phyloP scores from a whole-genome alignment of 2,113 vertebrate species.

The Oncorhynchus tshawytscha region DNA sequence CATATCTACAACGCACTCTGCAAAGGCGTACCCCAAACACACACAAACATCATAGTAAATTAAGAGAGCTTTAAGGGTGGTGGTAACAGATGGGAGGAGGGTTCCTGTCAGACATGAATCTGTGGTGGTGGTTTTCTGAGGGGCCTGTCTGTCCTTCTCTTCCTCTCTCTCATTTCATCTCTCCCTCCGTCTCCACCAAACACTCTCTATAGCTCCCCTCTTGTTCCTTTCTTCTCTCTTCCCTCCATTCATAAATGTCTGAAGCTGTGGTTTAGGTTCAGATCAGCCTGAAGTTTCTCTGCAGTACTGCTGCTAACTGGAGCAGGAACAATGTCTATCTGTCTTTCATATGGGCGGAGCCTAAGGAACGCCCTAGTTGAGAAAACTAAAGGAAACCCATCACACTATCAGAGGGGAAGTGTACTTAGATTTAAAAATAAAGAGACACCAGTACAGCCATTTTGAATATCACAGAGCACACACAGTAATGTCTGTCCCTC shows the following conservation, averaged over 20 bases:
- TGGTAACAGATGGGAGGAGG: constrained; percentile 43
- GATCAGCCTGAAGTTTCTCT: too few species aligned
- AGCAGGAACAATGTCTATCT: constrained; percentile 50
- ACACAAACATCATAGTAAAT: constrained; percentile 17
- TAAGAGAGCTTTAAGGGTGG: constrained; percentile 42
- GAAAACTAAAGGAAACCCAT: constrained; percentile 72
- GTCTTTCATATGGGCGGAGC: constrained; percentile 62
- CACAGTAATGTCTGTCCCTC: too few species aligned
- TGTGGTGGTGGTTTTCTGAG: constrained; percentile 2
- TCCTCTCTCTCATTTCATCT: too few species aligned
- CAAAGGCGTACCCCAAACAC: constrained; percentile 11
- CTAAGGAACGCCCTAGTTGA: constrained; percentile 65
- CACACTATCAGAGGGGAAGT: constrained; percentile 68
- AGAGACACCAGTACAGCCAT: constrained; percentile 66
- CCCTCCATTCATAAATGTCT: too few species aligned
- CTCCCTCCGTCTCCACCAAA: too few species aligned
- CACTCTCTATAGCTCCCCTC: too few species aligned
- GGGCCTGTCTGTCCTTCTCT: too few species aligned
- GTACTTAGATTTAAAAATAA: constrained; percentile 70
- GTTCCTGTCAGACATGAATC: constrained; percentile 64
- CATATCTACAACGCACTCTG: constrained; percentile 22
- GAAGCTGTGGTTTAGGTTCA: too few species aligned
- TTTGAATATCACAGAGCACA: constrained; percentile 70
- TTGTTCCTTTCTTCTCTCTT: too few species aligned
- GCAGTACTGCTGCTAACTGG: too few species aligned